Base-by-base conservation (phyloP, 2,888 invertebrate species). In the Sturmia bella region DNA sequence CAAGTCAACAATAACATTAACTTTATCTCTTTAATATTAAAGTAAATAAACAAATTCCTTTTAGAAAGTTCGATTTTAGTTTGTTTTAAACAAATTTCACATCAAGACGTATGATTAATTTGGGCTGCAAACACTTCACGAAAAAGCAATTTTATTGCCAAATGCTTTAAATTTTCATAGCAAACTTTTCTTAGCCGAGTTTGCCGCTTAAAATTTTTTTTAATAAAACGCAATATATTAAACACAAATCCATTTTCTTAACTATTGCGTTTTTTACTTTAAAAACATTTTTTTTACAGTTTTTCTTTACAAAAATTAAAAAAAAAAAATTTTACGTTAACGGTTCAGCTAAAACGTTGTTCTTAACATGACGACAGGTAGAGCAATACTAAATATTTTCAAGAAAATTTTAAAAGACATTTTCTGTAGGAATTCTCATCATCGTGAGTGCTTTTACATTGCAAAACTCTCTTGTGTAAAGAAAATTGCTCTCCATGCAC, bases 311-410 rank as follows among this genome's bases (percentile, higher is more conserved):
- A 24, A 17, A 24, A n/a, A n/a, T 17, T 27, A 24, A 59, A 21
- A 57, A 24, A 52, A 52, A 52, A 73, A 15, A 17, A 19, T 17
- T 21, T 0, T 27, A 59, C 52, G 3, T 9, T 2, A 37, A 54
- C 76, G 52, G 15, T 19, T 66, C 4, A 12, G n/a, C n/a, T 12
- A 2, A 72, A 66, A 32, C 21, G 0, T 59, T 70, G 80, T 79
- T 86, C 85, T 85, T 83, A 86, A 84, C 88, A 85, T 84, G 84
- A 87, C 86, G 87, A 88, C 86, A 88, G 87, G 87, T 87, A 87
- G 84, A 86, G 87, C 85, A 86, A 84, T 83, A 87, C 87, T 88
- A 85, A 87, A 69, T 43, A 70, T 54, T 70, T 73, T n/a, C 45
- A 78, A 45, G 78, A 84, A 83, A 82, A 70, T 82, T 70, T 70